Percentiles rank a stretch among this genome's conserved stretches.
Conservation (phyloP, 2,888 invertebrate genomes). For the Microplitis deprimator region DNA sequence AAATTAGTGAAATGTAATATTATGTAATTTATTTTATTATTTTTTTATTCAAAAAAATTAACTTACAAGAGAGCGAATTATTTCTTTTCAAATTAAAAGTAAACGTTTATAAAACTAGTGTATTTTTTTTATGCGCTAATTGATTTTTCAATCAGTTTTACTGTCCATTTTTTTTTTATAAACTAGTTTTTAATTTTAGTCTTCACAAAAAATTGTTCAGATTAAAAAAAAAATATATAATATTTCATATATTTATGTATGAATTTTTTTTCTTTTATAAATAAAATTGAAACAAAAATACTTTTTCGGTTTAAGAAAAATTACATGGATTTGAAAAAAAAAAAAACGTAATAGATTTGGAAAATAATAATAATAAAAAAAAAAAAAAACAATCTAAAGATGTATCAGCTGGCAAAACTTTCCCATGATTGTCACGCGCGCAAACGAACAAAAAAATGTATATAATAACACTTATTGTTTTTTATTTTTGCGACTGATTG, state of each 20-base stretch:
- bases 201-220: neutral
- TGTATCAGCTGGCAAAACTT: slow-evolving; percentile 3
- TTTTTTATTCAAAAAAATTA: neutral
- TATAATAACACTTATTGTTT: slow-evolving; percentile 32
- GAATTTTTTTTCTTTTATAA: too few species aligned
- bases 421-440: slow-evolving; percentile 37
- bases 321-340: neutral
- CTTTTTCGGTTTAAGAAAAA: neutral
- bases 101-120: neutral
- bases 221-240: too few species aligned
- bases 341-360: neutral
- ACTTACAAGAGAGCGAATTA: neutral
- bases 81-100: neutral
- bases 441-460: slow-evolving; percentile 24
- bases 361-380: neutral
- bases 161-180: neutral
- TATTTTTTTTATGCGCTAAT: neutral
- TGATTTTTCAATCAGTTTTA: neutral
- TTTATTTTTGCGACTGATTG: slow-evolving; percentile 23
- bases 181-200: neutral
- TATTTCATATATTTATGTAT: too few species aligned
- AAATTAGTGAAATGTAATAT: neutral
- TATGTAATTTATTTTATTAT: neutral
- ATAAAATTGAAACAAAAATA: too few species aligned
- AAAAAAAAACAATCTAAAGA: neutral